Base-by-base conservation (phyloP, 1,140 invertebrate genomes). In the Temnothorax curvispinosus region DNA sequence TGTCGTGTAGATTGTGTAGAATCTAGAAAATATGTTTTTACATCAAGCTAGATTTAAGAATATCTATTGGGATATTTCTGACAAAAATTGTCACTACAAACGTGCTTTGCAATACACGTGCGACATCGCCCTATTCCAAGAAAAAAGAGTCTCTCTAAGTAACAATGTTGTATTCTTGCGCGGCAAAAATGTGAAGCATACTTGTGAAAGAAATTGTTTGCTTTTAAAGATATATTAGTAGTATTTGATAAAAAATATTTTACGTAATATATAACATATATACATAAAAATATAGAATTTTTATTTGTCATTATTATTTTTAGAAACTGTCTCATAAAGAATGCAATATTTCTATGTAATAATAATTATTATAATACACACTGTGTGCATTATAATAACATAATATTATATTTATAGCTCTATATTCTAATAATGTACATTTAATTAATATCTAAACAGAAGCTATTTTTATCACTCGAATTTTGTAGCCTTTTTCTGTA, bases 101-200 rank as follows among this genome's bases (percentile, higher is more conserved):
- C n/a, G 15, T 56, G 18, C 15, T 81, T 81, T 13, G 5, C 77
- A 18, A 67, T 52, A 60, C n/a, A 32, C 13, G 11, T 52, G 47
- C 21, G 9, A 54, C 47, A 64, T 69, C 27, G 13, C 64, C 27
- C 27, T 47, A 54, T 69, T 78, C 4, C 35, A 35, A 67, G 27
- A 13, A 41, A 54, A 32, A n/a, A 80, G 18, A 38, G 27, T 27
- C 7, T 54, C 47, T 67, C 2, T 27, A 69, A 69, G 69, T 78
- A 81, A 81, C 35, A 21, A 81, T 21, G 8, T 69, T n/a, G 35
- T 15, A 69, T 41, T 77, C 21, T 77, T 64, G n/a, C 27, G 4
- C 15, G n/a, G 32, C 3, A 56, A 69, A 21, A 54, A 69, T 13
- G 15, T 32, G 47, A 80, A 18, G 18, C 8, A 9, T 38, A 13